Evolutionary conservation across 1,140 invertebrate genomes (phyloP).

Genomic region (Drosophila sp.): DNA sequence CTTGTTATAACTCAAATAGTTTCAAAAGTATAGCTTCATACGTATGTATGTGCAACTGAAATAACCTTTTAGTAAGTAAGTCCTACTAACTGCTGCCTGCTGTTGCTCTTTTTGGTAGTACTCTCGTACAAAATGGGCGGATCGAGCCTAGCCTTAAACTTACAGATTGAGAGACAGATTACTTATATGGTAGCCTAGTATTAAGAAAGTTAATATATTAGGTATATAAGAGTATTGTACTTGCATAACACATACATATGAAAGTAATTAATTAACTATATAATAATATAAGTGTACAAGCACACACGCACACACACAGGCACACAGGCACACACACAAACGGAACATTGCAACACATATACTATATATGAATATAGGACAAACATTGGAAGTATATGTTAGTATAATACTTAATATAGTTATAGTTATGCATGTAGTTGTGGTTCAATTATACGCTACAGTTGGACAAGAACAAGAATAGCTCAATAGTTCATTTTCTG

Average conservation of each 20-base stretch:
- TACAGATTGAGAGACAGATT: slow-evolving; percentile 5
- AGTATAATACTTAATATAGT: slow-evolving; percentile 14
- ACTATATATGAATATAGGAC: slow-evolving; percentile 28
- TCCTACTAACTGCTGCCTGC: slow-evolving; percentile 34
- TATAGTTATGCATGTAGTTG: slow-evolving; percentile 35
- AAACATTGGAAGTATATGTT: slow-evolving; percentile 5
- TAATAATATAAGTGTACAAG: slow-evolving; percentile 13
- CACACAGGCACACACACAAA: slow-evolving; percentile 16
- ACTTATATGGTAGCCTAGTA: slow-evolving; percentile 48
- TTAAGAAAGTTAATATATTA: slow-evolving; percentile 16
- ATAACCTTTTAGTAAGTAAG: slow-evolving; percentile 21
- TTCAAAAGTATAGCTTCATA: too few species aligned
- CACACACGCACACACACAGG: neutral
- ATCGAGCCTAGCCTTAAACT: slow-evolving; percentile 25
- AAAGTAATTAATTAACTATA: slow-evolving; percentile 31
- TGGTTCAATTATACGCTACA: slow-evolving; percentile 35
- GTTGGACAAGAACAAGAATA: slow-evolving; percentile 23
- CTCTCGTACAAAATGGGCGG: slow-evolving; percentile 9
- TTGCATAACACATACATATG: slow-evolving; percentile 49
- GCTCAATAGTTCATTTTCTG: slow-evolving; percentile 12
- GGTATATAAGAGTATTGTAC: slow-evolving; percentile 29
- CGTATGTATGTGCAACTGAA: slow-evolving; percentile 35
- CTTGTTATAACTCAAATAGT: slow-evolving; percentile 41
- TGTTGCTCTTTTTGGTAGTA: neutral
- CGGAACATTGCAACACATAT: slow-evolving; percentile 33